These are phyloP conservation scores for Drosophila bocqueti DNA, from an alignment of 1,140 invertebrate genomes.

Conservation along the genomic window DNA sequence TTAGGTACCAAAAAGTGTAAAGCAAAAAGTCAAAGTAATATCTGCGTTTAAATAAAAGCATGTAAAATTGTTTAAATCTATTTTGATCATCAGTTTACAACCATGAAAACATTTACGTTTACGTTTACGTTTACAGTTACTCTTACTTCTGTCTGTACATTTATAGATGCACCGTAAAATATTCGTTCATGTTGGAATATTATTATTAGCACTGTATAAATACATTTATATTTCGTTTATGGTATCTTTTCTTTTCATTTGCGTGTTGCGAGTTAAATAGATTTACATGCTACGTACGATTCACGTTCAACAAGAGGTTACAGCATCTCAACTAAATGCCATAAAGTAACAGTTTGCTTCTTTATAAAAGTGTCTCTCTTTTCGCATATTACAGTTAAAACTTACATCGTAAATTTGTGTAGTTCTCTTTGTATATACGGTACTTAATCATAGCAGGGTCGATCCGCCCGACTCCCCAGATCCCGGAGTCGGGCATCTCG, in stretches of 20 bases:
- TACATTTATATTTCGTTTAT: conserved; percentile 41
- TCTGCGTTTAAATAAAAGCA: conserved; percentile 57
- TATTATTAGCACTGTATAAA: conserved; percentile 67
- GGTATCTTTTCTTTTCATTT: conserved; percentile 3
- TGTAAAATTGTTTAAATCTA: conserved; percentile 73
- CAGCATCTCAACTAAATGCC: conserved; percentile 74
- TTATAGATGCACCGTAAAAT: conserved; percentile 66
- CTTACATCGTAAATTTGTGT: conserved; percentile 77
- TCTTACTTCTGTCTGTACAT: conserved; percentile 51
- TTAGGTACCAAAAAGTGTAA: conserved; percentile 65
- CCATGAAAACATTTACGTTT: conserved; percentile 70
- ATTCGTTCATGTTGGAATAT: conserved; percentile 60
- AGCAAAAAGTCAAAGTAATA: conserved; percentile 57
- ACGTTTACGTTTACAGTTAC: conserved; percentile 42
- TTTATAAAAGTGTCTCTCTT: conserved; percentile 72
- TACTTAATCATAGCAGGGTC: conserved; percentile 62
- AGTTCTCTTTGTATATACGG: conserved; percentile 66
- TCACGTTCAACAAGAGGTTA: conserved; percentile 81
- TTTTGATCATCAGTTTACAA: conserved; percentile 84
- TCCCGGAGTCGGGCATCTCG: conserved; percentile 23
- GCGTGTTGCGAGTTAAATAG: conserved; percentile 55
- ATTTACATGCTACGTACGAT: conserved; percentile 72
- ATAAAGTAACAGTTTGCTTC: conserved; percentile 80
- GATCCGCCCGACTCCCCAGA: conserved; percentile 14
- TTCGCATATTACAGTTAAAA: conserved; percentile 76